Evolutionary conservation across 2,113 vertebrate genomes (phyloP).

Genomic region (Ibidorhyncha struthersii): DNA sequence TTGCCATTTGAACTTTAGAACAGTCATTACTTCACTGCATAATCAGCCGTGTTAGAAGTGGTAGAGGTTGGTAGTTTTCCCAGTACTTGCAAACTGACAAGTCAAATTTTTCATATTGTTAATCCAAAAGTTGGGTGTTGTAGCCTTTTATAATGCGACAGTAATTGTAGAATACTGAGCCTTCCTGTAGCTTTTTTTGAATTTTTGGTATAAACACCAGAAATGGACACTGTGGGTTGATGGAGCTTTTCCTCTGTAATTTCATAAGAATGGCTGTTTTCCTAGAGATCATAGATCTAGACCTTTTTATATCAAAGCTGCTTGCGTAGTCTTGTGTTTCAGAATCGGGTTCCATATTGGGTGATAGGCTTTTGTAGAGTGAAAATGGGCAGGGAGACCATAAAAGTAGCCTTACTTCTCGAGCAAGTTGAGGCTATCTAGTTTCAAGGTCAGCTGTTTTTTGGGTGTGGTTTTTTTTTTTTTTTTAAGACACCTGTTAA

Average conservation of each 20-base stretch:
- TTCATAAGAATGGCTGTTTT: background rate
- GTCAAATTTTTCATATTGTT: background rate
- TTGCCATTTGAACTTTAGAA: background rate
- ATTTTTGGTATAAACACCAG: background rate
- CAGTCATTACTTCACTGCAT: background rate
- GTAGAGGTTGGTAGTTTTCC: background rate
- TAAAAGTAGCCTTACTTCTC: background rate
- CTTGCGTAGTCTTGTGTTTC: background rate
- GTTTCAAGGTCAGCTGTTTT: background rate
- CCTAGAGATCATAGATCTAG: background rate
- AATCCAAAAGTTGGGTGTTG: background rate
- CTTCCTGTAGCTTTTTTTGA: background rate
- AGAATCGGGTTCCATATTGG: background rate
- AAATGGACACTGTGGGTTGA: background rate
- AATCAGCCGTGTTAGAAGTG: background rate
- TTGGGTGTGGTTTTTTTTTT: background rate
- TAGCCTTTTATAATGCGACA: background rate
- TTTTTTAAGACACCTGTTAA: background rate
- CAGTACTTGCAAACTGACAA: background rate
- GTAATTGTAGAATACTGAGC: background rate
- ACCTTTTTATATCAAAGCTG: background rate
- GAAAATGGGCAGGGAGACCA: background rate
- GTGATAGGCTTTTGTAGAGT: background rate
- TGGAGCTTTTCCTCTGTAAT: background rate
- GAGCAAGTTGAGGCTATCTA: background rate